These are phyloP conservation scores for Triplophysa rosa DNA, from an alignment of 2,113 vertebrate genomes.

Conservation along the genomic window DNA sequence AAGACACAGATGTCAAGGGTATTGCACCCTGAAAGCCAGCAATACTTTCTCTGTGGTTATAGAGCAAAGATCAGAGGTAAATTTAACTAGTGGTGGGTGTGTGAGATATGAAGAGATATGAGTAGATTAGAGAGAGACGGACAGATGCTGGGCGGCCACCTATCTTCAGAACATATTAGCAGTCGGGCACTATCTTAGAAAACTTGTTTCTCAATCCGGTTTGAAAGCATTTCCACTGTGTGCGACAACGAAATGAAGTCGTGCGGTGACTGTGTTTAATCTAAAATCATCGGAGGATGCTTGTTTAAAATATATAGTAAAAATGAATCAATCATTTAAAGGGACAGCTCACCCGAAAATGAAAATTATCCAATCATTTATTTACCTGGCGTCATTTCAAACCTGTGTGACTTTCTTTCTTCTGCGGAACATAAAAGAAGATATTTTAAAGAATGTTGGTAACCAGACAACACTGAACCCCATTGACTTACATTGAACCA, in stretches of 20 bases:
- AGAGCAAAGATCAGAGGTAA: slow-evolving; percentile 27
- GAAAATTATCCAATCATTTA: too few relatives aligned
- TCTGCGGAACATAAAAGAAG: too few relatives aligned
- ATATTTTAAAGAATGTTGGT: too few relatives aligned
- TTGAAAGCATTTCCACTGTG: background rate
- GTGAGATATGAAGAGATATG: slow-evolving; percentile 62
- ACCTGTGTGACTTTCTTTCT: too few relatives aligned
- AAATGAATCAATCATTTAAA: too few relatives aligned
- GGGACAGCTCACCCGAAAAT: too few relatives aligned
- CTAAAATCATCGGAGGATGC: background rate
- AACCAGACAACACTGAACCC: too few relatives aligned
- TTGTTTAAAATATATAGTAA: too few relatives aligned
- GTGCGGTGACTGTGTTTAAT: background rate
- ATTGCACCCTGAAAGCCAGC: background rate
- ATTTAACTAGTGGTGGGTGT: slow-evolving; percentile 44
- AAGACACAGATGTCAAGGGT: background rate
- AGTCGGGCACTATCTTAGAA: slow-evolving; percentile 42
- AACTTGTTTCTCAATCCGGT: slow-evolving; percentile 11
- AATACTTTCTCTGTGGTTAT: slow-evolving; percentile 29
- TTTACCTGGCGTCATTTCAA: too few relatives aligned
- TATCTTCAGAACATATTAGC: slow-evolving; percentile 39
- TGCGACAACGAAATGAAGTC: background rate
- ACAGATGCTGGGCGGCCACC: slow-evolving; percentile 65
- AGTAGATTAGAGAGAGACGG: slow-evolving; percentile 67
- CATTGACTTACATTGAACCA: too few relatives aligned